Evolutionary conservation across 2,113 vertebrate species (phyloP), one percentile per base, ranked within the genome.

Genomic region (Gnathonemus echidnorhynchus): DNA sequence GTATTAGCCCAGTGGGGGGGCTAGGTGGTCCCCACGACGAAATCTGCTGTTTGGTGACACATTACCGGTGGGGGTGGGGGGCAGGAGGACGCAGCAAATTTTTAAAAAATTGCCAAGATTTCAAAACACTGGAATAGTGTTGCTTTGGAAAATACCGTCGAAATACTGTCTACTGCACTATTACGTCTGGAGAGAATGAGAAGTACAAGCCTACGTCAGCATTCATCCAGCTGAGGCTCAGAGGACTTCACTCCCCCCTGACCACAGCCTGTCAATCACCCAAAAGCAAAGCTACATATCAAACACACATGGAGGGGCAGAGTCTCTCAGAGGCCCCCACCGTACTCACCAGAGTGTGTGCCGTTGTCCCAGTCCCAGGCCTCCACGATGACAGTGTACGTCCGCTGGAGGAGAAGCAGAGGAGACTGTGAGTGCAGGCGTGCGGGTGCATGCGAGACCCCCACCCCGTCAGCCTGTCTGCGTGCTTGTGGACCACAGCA

Each of bases 291-390:
- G 70, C 70, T 39, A 77, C 15, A 77, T 17, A 39, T 77, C 13
- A 39, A 74, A 15, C n/a, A 74, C 11, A 35, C 2, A 9, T 58
- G 66, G n/a, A 7, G 31, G 31, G 66, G 27, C 27, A 35, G 66
- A 4, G 66, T 9, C 62, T 11, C n/a, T 52, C 27, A 2, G 17
- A 53, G 56, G 11, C 24, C 56, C 24, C 56, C 27, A 56, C 0
- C 17, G 15, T 93, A 98, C 98, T 99, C 94, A 99, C 98, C 95
- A 90, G 94, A 92, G 31, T 94, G 97, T 1, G 98, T 99, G 88
- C 89, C 91, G 85, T 99, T 99, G 95, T 99, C 98, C 98, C 97
- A 98, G 93, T 99, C 98, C 97, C 97, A 97, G 87, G 98, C 98
- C 92, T 98, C 97, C 88, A 99, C 91, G 35, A 99, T 96, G 94